Evolutionary conservation across 2,888 invertebrate species (phyloP).

Genomic region (Biston betularia): DNA sequence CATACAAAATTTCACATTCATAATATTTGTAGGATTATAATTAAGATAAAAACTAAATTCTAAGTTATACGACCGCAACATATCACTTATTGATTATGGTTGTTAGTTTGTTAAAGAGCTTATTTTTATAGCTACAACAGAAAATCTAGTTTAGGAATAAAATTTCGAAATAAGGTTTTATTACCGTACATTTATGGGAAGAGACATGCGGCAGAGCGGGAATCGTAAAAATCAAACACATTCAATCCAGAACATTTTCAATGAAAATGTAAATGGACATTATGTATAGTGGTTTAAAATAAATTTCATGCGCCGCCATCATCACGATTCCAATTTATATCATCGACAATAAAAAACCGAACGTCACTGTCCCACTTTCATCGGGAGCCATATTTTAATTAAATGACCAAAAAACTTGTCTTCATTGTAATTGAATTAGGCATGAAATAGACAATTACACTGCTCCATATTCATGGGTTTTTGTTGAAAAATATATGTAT

Average conservation of each 20-base stretch:
- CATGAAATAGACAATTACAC: slow-evolving; percentile 58
- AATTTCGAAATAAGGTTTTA: slow-evolving; percentile 38
- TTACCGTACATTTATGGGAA: slow-evolving; percentile 29
- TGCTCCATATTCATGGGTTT: slow-evolving; percentile 33
- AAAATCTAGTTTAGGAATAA: slow-evolving; percentile 8
- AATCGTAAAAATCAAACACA: slow-evolving; percentile 13
- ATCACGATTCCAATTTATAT: slow-evolving; percentile 51
- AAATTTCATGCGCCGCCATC: slow-evolving; percentile 46
- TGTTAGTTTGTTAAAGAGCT: background rate
- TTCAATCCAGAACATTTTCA: slow-evolving; percentile 2
- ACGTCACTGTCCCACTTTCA: slow-evolving; percentile 48
- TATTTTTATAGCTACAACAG: slow-evolving; percentile 7
- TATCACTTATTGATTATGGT: background rate
- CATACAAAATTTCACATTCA: too few species aligned
- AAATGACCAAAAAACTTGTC: slow-evolving; percentile 45
- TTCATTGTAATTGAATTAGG: slow-evolving; percentile 58
- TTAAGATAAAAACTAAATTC: slow-evolving; percentile 20
- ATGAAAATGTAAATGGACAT: slow-evolving; percentile 43
- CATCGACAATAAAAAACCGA: slow-evolving; percentile 49
- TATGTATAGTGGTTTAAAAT: slow-evolving; percentile 26
- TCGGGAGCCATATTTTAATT: slow-evolving; percentile 48
- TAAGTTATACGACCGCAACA: slow-evolving; percentile 2
- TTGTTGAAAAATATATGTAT: slow-evolving; percentile 27
- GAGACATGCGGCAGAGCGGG: background rate
- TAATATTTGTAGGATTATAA: too few species aligned